Evolutionary conservation across 2,888 invertebrate genomes (phyloP).

Genomic region (Latrodectus hesperus): DNA sequence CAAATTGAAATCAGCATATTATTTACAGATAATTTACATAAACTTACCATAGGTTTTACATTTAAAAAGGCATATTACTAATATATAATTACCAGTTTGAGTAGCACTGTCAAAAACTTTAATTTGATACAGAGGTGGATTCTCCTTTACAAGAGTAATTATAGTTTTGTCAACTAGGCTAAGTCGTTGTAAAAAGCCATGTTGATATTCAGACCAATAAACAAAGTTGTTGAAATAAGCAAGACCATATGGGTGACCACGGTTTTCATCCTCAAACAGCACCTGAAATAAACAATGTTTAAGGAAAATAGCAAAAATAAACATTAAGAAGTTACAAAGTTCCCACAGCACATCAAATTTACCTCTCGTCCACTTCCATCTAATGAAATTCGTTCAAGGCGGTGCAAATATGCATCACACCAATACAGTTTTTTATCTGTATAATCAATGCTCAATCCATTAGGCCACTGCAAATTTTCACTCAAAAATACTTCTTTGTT

Average conservation of each 20-base stretch:
- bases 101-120: constrained; percentile 80
- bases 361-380: constrained; percentile 74
- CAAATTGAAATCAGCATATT: no score
- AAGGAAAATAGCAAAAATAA: neutral
- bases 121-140: constrained; percentile 79
- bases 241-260: constrained; percentile 82
- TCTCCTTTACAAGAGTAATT: constrained; percentile 78
- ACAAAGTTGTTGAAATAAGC: constrained; percentile 80
- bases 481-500: constrained; percentile 79
- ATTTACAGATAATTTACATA: no score
- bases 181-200: constrained; percentile 79
- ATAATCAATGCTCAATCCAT: constrained; percentile 79
- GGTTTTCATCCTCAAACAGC: constrained; percentile 76
- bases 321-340: neutral
- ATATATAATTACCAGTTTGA: constrained; percentile 77
- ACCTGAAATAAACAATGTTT: constrained; percentile 63
- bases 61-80: no score
- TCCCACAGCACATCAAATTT: neutral
- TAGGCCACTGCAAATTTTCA: constrained; percentile 82
- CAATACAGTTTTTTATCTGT: constrained; percentile 66
- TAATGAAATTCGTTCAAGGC: constrained; percentile 64
- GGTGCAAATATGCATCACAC: constrained; percentile 68
- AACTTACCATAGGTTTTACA: no score
- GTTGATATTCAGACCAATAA: constrained; percentile 83
- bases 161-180: constrained; percentile 76